Evolutionary conservation across 2,888 invertebrate genomes (phyloP), one percentile per base, ranked within the genome.

Genomic region (Octodonta nipae): DNA sequence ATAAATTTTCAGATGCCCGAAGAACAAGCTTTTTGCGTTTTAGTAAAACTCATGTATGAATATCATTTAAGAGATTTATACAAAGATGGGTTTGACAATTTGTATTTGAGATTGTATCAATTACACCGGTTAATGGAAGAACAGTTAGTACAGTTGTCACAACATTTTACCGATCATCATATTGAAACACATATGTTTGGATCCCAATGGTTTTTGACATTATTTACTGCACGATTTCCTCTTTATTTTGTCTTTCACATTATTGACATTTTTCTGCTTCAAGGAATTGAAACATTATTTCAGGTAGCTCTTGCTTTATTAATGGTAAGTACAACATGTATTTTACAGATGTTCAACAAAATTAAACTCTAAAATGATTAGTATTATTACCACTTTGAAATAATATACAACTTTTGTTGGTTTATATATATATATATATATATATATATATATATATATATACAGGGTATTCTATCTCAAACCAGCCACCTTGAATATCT

Each of bases 161-260:
- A 77, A 36, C 88, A 89, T 56, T 87, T 88, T 63, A 71, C 70
- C 47, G 79, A 78, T 64, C 73, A 79, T 70, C 66, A 66, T 41
- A 80, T 98, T 29, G 96, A 98, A 63, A 84, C 89, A 15, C 96
- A 98, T 66, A 96, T 95, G 95, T 98, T 89, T 60, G 96, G 96
- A 13, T 92, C 91, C 4, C 98, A 98, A 65, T 98, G 98, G 98
- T 96, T 99, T 69, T 76, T 99, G 32, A 98, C 98, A 0, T 71
- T 98, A n/a, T 99, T 92, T 67, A 98, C 98, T 2, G 96, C 98
- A 16, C 81, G 96, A 54, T 99, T 99, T 64, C 98, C 98, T 0
- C 69, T 99, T 22, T 88, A 84, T 53, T 78, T 96, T 66, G 79
- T 98, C 16, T 99, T 93, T 66, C 91, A 91, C 60, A 93, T 98